Percentiles rank a stretch among this genome's conserved stretches.
Evolutionary conservation across 2,113 vertebrate species (phyloP).

Genomic region (Regulus satrapa): DNA sequence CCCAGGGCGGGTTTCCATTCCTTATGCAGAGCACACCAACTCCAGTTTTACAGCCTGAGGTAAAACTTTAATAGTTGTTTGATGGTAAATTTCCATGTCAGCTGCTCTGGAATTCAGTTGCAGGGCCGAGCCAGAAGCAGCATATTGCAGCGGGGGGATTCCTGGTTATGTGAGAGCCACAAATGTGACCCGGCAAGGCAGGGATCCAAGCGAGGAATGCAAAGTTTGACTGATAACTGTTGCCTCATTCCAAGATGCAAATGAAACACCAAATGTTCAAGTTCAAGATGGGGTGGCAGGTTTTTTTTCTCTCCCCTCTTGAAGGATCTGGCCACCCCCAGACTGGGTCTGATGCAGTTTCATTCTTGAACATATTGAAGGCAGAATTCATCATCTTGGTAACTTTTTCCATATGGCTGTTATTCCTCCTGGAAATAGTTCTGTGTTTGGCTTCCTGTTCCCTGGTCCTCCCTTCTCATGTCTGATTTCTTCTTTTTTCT

Average conservation of each 20-base stretch:
- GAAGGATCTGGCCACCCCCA: slow-evolving; percentile 59
- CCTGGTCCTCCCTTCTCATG: not conserved
- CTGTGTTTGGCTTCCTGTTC: slow-evolving; percentile 57
- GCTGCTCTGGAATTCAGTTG: slow-evolving; percentile 60
- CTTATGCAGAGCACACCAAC: not conserved
- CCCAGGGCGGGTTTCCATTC: not conserved
- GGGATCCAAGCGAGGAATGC: slow-evolving; percentile 38
- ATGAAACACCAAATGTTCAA: slow-evolving; percentile 68
- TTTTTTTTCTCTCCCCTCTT: not conserved
- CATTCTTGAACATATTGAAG: slow-evolving; percentile 64
- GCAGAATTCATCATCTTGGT: slow-evolving; percentile 60
- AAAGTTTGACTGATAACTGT: slow-evolving; percentile 55
- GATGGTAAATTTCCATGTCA: slow-evolving; percentile 66
- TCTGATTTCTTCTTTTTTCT: not conserved
- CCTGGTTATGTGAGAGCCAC: slow-evolving; percentile 67
- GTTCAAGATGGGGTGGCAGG: slow-evolving; percentile 57
- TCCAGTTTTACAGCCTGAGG: slow-evolving; percentile 26
- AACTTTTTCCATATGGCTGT: slow-evolving; percentile 65
- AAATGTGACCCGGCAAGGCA: slow-evolving; percentile 59
- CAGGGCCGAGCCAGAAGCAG: slow-evolving; percentile 45
- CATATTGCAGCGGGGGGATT: slow-evolving; percentile 62
- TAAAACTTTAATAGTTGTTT: slow-evolving; percentile 46
- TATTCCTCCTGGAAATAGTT: slow-evolving; percentile 59
- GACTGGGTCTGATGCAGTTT: slow-evolving; percentile 47
- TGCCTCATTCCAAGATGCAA: slow-evolving; percentile 56